Evolutionary conservation across 2,888 invertebrate genomes (phyloP).

Genomic region (Seladonia tumulorum): DNA sequence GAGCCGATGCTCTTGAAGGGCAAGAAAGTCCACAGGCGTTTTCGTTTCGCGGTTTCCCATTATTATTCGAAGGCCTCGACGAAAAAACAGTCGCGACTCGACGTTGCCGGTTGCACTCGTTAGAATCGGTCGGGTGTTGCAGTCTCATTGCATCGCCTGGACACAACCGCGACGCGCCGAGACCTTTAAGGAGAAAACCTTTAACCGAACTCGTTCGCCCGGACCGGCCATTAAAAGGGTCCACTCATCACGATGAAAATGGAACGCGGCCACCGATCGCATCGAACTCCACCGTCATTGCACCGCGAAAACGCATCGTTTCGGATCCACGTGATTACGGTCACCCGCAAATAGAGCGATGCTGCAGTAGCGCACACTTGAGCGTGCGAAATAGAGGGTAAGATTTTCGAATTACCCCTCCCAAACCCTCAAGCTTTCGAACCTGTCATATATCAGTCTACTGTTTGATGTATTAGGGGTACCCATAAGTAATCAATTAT

Average conservation of each 20-base stretch:
- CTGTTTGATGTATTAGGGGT: too few species aligned
- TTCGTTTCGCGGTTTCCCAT: constrained; percentile 35
- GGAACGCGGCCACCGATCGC: constrained; percentile 66
- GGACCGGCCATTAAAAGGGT: constrained; percentile 68
- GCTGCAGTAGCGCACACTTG: too few species aligned
- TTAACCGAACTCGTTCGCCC: constrained; percentile 67
- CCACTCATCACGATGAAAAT: constrained; percentile 73
- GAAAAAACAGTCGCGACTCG: constrained; percentile 16
- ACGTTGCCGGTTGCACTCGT: constrained; percentile 44
- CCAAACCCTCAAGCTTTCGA: too few species aligned
- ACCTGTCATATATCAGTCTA: too few species aligned
- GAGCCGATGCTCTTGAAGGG: neutral
- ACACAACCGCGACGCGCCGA: constrained; percentile 51
- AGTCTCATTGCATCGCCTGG: constrained; percentile 47
- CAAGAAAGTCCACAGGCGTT: constrained; percentile 13
- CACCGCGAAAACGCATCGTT: constrained; percentile 55
- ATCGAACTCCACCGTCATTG: constrained; percentile 33
- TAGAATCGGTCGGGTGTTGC: constrained; percentile 43
- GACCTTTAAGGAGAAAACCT: constrained; percentile 70
- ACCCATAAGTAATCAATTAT: too few species aligned
- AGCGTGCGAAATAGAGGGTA: too few species aligned
- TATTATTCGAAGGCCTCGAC: constrained; percentile 46
- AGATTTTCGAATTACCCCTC: too few species aligned
- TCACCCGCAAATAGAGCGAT: neutral
- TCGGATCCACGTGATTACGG: neutral